Conservation (phyloP, 2,888 invertebrate genomes). For the Drosophila vallismaia region DNA sequence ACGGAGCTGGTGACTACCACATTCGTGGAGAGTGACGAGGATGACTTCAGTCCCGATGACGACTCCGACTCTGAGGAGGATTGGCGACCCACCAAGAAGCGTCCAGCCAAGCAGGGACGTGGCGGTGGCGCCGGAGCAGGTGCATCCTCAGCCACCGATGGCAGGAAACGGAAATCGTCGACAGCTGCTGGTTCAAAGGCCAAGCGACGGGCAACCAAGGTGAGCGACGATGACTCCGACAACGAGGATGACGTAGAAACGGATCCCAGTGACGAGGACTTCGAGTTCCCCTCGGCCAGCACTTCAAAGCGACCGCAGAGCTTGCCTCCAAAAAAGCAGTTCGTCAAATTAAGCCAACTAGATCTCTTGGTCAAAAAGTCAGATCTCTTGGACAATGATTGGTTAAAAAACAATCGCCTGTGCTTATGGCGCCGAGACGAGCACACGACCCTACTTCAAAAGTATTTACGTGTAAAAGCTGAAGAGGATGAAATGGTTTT, state of each 20-base stretch:
- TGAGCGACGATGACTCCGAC: slow-evolving; percentile 73
- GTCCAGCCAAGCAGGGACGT: slow-evolving; percentile 63
- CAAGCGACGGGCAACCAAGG: slow-evolving; percentile 69
- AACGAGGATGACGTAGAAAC: slow-evolving; percentile 64
- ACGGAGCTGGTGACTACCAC: slow-evolving; percentile 84
- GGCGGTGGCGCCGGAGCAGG: slow-evolving; percentile 36
- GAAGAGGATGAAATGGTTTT: slow-evolving; percentile 80
- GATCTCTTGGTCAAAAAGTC: slow-evolving; percentile 81
- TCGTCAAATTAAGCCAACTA: slow-evolving; percentile 57
- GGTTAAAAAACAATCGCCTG: slow-evolving; percentile 78
- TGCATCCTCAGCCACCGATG: slow-evolving; percentile 7
- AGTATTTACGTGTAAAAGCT: slow-evolving; percentile 82
- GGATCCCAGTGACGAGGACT: slow-evolving; percentile 70
- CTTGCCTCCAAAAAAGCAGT: slow-evolving; percentile 78
- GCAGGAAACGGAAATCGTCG: slow-evolving; percentile 60
- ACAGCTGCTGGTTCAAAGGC: slow-evolving; percentile 65
- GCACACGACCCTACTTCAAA: slow-evolving; percentile 81
- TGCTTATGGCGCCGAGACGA: slow-evolving; percentile 84
- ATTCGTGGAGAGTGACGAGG: slow-evolving; percentile 83
- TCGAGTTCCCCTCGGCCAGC: slow-evolving; percentile 58
- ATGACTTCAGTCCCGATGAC: slow-evolving; percentile 82
- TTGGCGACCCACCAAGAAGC: slow-evolving; percentile 82
- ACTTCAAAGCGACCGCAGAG: slow-evolving; percentile 61
- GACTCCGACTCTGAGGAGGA: slow-evolving; percentile 83
- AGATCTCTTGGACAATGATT: slow-evolving; percentile 78